phyloP scores from a whole-genome alignment of 2,888 invertebrate genomes.

The Argynnis bischoffii region DNA sequence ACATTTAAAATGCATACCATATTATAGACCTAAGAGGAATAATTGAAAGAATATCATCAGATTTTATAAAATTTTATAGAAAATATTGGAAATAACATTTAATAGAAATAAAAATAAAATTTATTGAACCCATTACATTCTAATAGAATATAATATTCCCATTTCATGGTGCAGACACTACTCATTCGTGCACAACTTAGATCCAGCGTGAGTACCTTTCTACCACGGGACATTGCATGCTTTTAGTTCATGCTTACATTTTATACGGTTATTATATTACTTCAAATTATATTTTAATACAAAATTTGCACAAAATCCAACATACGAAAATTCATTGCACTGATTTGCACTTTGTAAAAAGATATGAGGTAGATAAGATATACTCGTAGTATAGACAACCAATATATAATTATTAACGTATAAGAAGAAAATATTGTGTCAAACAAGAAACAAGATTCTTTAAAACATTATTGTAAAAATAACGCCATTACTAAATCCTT shows the following conservation, averaged over 20 bases:
- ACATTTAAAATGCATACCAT: slow-evolving; percentile 51
- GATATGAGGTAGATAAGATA: slow-evolving; percentile 3
- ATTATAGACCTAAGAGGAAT: background rate
- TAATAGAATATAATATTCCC: slow-evolving; percentile 44
- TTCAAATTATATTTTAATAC: background rate
- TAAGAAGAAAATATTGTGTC: too few relatives aligned
- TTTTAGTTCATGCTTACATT: slow-evolving; percentile 2
- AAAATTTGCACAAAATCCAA: background rate
- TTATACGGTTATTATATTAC: background rate
- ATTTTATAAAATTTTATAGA: too few relatives aligned
- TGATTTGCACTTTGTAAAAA: slow-evolving; percentile 8
- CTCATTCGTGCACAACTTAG: slow-evolving; percentile 79
- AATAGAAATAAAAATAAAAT: slow-evolving; percentile 3
- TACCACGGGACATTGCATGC: slow-evolving; percentile 40
- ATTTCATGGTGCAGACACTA: slow-evolving; percentile 72
- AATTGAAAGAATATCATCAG: background rate
- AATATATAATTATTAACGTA: background rate
- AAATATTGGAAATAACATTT: background rate
- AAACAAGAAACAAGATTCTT: too few relatives aligned
- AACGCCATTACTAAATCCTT: slow-evolving; percentile 31
- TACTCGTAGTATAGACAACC: slow-evolving; percentile 9
- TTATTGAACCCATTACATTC: slow-evolving; percentile 11
- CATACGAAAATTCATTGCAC: slow-evolving; percentile 1
- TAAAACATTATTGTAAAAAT: background rate
- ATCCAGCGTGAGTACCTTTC: slow-evolving; percentile 70